Evolutionary conservation across 2,113 vertebrate genomes (phyloP).

Genomic region (Todiramphus saurophagus): DNA sequence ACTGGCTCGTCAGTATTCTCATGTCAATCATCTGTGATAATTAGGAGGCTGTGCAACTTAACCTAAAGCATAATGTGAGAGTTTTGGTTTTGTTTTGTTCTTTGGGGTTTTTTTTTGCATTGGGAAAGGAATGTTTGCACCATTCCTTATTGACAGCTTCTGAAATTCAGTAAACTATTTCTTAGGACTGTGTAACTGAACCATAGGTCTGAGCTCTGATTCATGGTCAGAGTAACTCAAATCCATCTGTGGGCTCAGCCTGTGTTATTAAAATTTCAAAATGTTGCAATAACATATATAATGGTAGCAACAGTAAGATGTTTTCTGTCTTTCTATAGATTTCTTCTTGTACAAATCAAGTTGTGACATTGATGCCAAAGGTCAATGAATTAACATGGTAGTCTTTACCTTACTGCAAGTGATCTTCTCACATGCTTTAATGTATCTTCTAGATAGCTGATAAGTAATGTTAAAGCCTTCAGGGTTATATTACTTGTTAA

Average conservation of each 20-base stretch:
- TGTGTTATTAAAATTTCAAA: background rate
- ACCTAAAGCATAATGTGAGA: no score
- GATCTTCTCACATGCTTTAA: background rate
- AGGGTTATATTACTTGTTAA: background rate
- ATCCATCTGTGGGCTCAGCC: background rate
- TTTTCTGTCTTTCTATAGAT: background rate
- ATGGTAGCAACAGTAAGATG: background rate
- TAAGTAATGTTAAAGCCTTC: background rate
- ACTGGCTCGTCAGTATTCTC: no score
- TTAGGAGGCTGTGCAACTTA: no score
- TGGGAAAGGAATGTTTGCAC: no score
- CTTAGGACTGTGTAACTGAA: no score
- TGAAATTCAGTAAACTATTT: no score
- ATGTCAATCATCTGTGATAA: background rate
- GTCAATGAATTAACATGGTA: background rate
- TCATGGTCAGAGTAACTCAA: background rate
- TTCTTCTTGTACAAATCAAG: background rate
- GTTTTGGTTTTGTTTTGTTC: no score
- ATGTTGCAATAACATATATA: background rate
- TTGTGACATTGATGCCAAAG: background rate
- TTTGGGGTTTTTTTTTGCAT: no score
- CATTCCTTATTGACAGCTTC: no score
- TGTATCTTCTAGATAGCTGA: background rate
- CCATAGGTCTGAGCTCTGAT: background rate
- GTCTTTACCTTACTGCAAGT: background rate